Percentiles rank a stretch among this genome's conserved stretches.
Conservation (phyloP, 1,140 invertebrate species). For the Drosophila yakuba region DNA sequence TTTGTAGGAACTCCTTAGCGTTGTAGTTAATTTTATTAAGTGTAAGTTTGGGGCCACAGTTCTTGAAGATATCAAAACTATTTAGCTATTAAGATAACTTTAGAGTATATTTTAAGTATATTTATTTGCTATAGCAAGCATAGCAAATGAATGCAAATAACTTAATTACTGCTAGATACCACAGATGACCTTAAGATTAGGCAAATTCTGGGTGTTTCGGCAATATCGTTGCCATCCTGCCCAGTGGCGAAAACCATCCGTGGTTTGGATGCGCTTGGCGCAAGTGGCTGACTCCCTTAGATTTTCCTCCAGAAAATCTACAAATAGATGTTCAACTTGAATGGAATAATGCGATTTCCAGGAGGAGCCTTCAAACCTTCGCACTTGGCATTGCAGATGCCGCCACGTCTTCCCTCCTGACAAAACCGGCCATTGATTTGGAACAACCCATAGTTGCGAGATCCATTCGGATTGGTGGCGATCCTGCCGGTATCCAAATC, state of each 20-base stretch:
- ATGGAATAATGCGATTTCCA: not conserved
- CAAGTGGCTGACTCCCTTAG: slow-evolving; percentile 89
- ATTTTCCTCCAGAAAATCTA: slow-evolving; percentile 88
- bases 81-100: too few relatives aligned
- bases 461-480: slow-evolving; percentile 87
- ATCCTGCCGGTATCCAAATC: slow-evolving; percentile 87
- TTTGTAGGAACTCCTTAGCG: too few relatives aligned
- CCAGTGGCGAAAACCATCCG: slow-evolving; percentile 89
- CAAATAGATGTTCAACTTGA: not conserved
- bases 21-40: too few relatives aligned
- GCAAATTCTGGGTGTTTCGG: slow-evolving; percentile 88
- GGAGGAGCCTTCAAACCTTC: slow-evolving; percentile 39
- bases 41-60: too few relatives aligned
- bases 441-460: slow-evolving; percentile 89
- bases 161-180: slow-evolving; percentile 39
- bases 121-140: too few relatives aligned
- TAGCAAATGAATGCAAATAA: not conserved
- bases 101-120: too few relatives aligned
- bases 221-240: slow-evolving; percentile 87
- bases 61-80: too few relatives aligned
- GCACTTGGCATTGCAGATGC: slow-evolving; percentile 70
- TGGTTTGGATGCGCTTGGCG: slow-evolving; percentile 87
- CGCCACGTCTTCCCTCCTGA: slow-evolving; percentile 50
- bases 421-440: slow-evolving; percentile 84
- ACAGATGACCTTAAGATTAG: slow-evolving; percentile 74